Evolutionary conservation across 2,113 vertebrate genomes (phyloP).

Genomic region (Mandrillus leucophaeus): DNA sequence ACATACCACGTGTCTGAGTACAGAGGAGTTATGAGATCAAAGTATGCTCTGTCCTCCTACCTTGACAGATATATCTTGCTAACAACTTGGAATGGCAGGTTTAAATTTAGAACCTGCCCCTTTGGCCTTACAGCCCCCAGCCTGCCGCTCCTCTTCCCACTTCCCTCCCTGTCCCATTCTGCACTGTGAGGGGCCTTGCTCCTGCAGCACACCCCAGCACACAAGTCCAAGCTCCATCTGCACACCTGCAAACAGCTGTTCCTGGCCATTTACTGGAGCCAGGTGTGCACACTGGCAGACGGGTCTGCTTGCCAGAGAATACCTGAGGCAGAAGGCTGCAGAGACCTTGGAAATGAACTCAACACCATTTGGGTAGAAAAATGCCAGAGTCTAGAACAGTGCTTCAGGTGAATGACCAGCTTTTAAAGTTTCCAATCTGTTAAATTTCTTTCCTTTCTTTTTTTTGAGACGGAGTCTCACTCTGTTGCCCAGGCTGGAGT

Average conservation of each 20-base stretch:
- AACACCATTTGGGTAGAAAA: not conserved
- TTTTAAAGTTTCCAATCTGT: not conserved
- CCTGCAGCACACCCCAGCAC: not conserved
- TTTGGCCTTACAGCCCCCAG: not conserved
- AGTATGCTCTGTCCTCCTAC: not conserved
- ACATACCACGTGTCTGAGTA: too few species aligned
- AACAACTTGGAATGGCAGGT: not conserved
- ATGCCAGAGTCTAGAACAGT: not conserved
- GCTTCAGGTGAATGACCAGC: not conserved
- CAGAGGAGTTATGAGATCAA: not conserved
- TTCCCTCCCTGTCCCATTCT: rapidly evolving
- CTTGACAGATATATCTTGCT: not conserved
- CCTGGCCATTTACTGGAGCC: not conserved
- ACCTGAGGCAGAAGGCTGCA: not conserved
- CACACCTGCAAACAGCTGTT: not conserved
- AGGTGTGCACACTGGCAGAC: not conserved
- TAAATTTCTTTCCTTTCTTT: not conserved
- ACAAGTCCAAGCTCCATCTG: not conserved
- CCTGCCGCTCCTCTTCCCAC: not conserved
- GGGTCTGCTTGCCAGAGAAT: rapidly evolving
- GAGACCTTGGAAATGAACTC: not conserved
- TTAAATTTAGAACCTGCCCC: not conserved
- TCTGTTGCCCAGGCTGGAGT: not conserved
- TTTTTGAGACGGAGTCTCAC: too few species aligned
- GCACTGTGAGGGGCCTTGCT: not conserved